Base-by-base conservation (phyloP, 2,113 vertebrate species). In the Loxodonta africana region DNA sequence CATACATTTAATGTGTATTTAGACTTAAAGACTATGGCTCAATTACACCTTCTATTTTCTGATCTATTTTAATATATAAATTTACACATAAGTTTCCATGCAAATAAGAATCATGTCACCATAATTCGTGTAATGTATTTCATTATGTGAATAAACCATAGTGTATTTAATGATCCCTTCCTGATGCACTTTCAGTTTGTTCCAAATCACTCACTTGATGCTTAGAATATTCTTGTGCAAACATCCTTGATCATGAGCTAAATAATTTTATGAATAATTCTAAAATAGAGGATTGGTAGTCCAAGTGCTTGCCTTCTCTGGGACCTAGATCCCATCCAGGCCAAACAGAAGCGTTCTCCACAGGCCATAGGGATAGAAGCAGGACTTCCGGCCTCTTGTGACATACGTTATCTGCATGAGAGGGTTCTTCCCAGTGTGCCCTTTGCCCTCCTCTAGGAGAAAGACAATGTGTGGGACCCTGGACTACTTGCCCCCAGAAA, bases 401-500 rank as follows among this genome's bases (percentile, higher is more conserved):
- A 2, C 60, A 2, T 37, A 74, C 18, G 8, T 21, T n/a, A 20
- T 8, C 71, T 41, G 18, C 71, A 74, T 23, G 7, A 23, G 8
- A 41, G 71, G 83, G 14, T 25, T 48, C n/a, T 53, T 2, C 48
- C 7, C 8, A 5, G 25, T 1, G 2, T 18, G 57, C 20, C 23
- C 63, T 82, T 28, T 20, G 30, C 30, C 51, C 4, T 76, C 83
- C 18, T 89, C 9, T 91, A 99, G 99, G 96, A 99, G 99, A 20
- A 99, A 99, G 33, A 99, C 99, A 0, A 99, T 99, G 98, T 99
- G 99, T 0, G 99, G 99, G 1, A 99, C 99, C 0, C 97, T 99
- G 98, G 99, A 99, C 92, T 99, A 99, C 91, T 97, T 99, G 80
- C 99, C 99, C 4, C 99, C 99, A 0, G 99, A 99, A 98, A 99